Conservation (phyloP, 1,140 invertebrate species). For the Cyclina sinensis region DNA sequence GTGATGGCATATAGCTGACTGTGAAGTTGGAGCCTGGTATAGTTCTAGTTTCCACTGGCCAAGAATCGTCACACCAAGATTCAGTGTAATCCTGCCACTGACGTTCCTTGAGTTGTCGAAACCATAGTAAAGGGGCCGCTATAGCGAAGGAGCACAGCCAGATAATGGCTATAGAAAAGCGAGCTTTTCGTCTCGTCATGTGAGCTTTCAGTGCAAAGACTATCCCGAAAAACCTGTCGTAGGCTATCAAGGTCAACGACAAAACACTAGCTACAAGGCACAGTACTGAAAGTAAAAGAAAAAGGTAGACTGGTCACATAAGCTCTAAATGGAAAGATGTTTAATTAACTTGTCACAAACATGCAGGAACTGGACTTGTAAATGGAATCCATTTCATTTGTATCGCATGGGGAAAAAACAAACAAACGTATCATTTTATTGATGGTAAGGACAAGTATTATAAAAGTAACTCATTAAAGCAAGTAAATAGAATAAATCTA, state of each 20-base stretch:
- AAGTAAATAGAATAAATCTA: too few species aligned
- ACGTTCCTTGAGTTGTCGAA: conserved; percentile 74
- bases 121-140: conserved; percentile 84
- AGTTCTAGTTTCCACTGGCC: conserved; percentile 71
- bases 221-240: conserved; percentile 86
- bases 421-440: too few species aligned
- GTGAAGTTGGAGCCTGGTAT: conserved; percentile 69
- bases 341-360: too few species aligned
- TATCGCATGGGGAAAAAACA: too few species aligned
- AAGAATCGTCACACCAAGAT: conserved; percentile 83
- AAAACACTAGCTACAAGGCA: conserved; percentile 87
- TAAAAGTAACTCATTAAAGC: too few species aligned
- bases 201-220: conserved; percentile 84
- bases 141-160: conserved; percentile 86
- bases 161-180: conserved; percentile 85
- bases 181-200: conserved; percentile 79
- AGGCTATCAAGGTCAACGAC: conserved; percentile 87
- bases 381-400: too few species aligned
- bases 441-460: too few species aligned
- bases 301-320: too few species aligned
- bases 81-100: conserved; percentile 82
- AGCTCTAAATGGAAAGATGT: too few species aligned
- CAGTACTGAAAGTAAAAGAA: conserved; percentile 86
- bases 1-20: conserved; percentile 65
- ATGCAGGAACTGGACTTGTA: too few species aligned